A percentile compares a stretch with the other conserved stretches of the same genome.
phyloP scores from a whole-genome alignment of 2,113 vertebrate species.

The Todiramphus saurophagus region DNA sequence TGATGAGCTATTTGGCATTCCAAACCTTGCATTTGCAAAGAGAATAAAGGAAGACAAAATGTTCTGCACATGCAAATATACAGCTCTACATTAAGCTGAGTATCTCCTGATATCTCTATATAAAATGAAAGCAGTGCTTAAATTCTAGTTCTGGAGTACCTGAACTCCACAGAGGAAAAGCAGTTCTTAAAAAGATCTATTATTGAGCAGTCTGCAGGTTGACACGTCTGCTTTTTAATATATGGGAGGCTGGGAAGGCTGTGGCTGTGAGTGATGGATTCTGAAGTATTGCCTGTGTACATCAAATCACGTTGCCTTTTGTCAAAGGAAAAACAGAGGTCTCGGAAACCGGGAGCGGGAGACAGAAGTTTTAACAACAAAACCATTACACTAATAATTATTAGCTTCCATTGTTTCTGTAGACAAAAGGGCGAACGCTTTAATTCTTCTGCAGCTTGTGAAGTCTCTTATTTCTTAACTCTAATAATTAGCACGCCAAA shows the following conservation, averaged over 20 bases:
- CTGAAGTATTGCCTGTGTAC: background rate
- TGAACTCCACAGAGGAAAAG: slow-evolving; percentile 20
- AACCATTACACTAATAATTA: slow-evolving; percentile 3
- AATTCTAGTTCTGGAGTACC: slow-evolving; percentile 43
- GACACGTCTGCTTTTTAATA: slow-evolving; percentile 28
- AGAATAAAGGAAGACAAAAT: slow-evolving; percentile 56
- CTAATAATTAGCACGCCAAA: background rate
- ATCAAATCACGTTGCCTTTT: slow-evolving; percentile 11
- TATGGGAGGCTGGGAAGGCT: background rate
- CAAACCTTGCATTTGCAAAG: background rate
- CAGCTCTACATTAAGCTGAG: slow-evolving; percentile 15
- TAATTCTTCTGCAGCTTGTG: slow-evolving; percentile 21
- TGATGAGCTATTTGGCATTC: slow-evolving; percentile 32
- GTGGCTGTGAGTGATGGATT: slow-evolving; percentile 28
- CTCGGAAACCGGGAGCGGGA: background rate
- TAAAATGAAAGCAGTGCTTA: slow-evolving; percentile 46
- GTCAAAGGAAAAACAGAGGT: background rate
- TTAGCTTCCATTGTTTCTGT: slow-evolving; percentile 14
- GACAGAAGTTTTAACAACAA: slow-evolving; percentile 19
- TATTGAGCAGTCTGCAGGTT: slow-evolving; percentile 27
- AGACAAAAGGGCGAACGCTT: slow-evolving; percentile 50
- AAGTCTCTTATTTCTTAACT: slow-evolving; percentile 30
- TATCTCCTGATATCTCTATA: slow-evolving; percentile 41
- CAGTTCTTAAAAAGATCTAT: slow-evolving; percentile 32
- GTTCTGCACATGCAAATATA: slow-evolving; percentile 57